Conservation (phyloP, 30 jellyfish, hydroid and myxozoan species). For the Aurelia aurita region DNA sequence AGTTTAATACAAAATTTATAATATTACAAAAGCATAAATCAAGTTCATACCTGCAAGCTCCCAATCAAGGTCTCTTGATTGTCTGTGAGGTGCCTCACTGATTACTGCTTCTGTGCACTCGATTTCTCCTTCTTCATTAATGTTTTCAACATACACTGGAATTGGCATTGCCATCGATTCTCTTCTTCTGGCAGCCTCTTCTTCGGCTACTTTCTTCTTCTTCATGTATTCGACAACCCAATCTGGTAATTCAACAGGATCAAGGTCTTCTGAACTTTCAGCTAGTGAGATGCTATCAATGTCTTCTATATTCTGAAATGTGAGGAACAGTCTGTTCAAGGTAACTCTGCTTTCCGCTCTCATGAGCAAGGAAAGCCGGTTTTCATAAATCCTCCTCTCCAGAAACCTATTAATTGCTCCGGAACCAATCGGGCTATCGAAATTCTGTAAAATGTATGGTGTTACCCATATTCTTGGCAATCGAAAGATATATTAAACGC, state of each 20-base stretch:
- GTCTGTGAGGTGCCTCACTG: slow-evolving; percentile 28
- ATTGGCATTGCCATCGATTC: slow-evolving; percentile 5
- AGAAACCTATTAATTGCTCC: too few species aligned
- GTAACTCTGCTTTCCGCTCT: too few species aligned
- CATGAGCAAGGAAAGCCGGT: too few species aligned
- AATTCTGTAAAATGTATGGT: too few species aligned
- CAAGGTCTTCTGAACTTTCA: slow-evolving; percentile 7
- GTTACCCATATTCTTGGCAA: too few species aligned
- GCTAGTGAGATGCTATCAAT: neutral
- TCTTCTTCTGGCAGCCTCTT: neutral
- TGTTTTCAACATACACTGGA: slow-evolving; percentile 10
- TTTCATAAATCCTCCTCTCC: too few species aligned
- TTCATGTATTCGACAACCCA: slow-evolving; percentile 48
- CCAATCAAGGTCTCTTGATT: slow-evolving; percentile 28
- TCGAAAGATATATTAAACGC: too few species aligned
- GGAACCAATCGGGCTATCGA: too few species aligned
- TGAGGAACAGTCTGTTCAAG: too few species aligned
- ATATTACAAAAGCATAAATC: too few species aligned
- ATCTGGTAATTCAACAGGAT: slow-evolving; percentile 49
- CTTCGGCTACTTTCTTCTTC: slow-evolving; percentile 16
- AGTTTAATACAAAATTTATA: too few species aligned
- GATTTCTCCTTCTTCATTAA: slow-evolving; percentile 4
- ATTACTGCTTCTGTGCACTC: neutral
- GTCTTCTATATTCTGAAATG: neutral
- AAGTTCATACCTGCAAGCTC: too few species aligned